Base-by-base conservation (phyloP, 2,797 vertebrate genomes). In the Macroramphosus scolopax region DNA sequence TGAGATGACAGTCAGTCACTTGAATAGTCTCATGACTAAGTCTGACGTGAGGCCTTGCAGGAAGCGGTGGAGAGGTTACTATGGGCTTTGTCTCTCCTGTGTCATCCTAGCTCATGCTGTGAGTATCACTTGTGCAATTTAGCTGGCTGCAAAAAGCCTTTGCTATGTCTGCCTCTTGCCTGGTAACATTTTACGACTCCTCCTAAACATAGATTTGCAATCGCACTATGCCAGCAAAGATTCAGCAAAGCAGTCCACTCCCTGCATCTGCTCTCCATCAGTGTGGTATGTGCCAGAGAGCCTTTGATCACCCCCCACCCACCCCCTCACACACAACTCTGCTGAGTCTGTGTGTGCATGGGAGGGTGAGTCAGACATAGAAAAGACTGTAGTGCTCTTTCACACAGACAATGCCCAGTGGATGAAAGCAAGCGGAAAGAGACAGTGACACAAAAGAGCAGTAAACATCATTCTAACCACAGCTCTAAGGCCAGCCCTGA, bases 241-340 rank as follows among this genome's bases (percentile, higher is more conserved):
- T 82, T 72, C 78, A 77, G 72, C 63, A 78, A 71, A 79, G 70
- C 68, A 55, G 67, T 67, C 82, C 74, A 80, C 83, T 87, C 81
- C 81, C 80, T 87, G 84, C 89, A 91, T 90, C 88, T 91, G 90
- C 83, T 89, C 86, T 80, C 75, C 80, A 90, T 90, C 88, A 91
- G 77, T 70, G 81, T 86, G 86, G 85, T 89, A 89, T 92, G 86
- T 84, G 80, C 76, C 41, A 77, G 53, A 80, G 59, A 81, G 80
- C 62, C 84, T 90, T 89, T 91, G 84, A 89, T 88, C 75, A 63
- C 74, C 75, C 31, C 63, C 56, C 38, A 15, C 52, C 12, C 4
- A 37, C 65, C 33, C 29, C 60, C 30, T 17, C 26, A n/a, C 42
- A 20, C 10, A n/a, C 60, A 64, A 52, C 63, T 69, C 50, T 18